Evolutionary conservation across 2,888 invertebrate genomes (phyloP), one percentile per base, ranked within the genome.

Genomic region (Phaedon cochleariae): DNA sequence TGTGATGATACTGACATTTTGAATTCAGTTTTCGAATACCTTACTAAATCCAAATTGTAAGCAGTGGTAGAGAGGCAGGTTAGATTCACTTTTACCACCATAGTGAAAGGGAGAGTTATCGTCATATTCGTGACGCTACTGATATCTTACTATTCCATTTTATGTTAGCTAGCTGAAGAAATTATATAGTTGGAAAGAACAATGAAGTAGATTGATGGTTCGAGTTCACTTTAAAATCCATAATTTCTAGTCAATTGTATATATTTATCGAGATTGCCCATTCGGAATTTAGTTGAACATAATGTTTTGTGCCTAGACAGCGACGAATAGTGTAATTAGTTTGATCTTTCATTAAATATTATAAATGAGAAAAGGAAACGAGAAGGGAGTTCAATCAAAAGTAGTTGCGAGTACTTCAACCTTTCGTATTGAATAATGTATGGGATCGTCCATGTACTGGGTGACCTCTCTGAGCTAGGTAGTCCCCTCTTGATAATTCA

Each of bases 381-480:
- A 58, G 54, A 20, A 18, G 17, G 3, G 31, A 54, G 45, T 37
- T 52, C 57, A 51, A 22, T 10, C 45, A 10, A 26, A 3, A 31
- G 37, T 45, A 52, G 54, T 54, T 57, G n/a, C 4, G 52, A 64
- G 63, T 52, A 51, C 61, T 61, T 62, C 62, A 59, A 65, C 64
- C 62, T 64, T 58, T 58, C 51, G 58, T 49, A 59, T 48, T 53
- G 57, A 68, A 65, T 61, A 62, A 62, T 59, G n/a, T n/a, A n/a
- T n/a, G n/a, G n/a, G n/a, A n/a, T n/a, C n/a, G n/a, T n/a, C n/a
- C n/a, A n/a, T n/a, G n/a, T n/a, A n/a, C n/a, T n/a, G n/a, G n/a
- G n/a, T n/a, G n/a, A n/a, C n/a, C n/a, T n/a, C n/a, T n/a, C n/a
- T n/a, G n/a, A n/a, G n/a, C n/a, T n/a, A n/a, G n/a, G n/a, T n/a